Conservation (phyloP, 2,888 invertebrate species). For the Meta bourneti region DNA sequence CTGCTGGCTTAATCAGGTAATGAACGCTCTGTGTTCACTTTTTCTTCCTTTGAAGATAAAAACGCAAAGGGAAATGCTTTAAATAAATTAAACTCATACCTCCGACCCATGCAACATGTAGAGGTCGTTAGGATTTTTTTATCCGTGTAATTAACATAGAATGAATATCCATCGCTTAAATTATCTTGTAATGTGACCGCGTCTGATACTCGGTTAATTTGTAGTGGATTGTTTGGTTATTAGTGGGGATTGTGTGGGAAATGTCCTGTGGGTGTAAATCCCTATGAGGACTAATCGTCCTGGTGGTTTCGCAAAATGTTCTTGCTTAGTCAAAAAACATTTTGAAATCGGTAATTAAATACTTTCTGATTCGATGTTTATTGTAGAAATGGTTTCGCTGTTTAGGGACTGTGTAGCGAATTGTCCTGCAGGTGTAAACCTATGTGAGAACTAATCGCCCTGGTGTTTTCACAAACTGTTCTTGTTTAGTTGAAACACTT, state of each 20-base stretch:
- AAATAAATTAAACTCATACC: neutral
- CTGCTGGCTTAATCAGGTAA: constrained; percentile 83
- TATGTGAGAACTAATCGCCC: too few species aligned
- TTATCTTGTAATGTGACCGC: neutral
- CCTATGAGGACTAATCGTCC: too few species aligned
- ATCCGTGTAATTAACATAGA: neutral
- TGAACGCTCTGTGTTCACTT: neutral
- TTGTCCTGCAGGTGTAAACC: too few species aligned
- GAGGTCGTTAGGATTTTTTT: constrained; percentile 10
- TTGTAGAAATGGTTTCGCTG: too few species aligned
- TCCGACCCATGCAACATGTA: neutral
- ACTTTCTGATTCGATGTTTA: too few species aligned
- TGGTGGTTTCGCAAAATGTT: too few species aligned
- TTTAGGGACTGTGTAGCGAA: too few species aligned
- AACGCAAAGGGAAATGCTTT: neutral
- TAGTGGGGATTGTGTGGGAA: neutral
- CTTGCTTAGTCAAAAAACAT: too few species aligned
- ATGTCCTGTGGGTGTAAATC: neutral
- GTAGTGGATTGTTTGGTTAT: neutral
- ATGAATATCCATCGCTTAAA: constrained; percentile 11
- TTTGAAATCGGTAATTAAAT: too few species aligned
- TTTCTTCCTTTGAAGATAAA: neutral
- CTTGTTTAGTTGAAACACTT: too few species aligned
- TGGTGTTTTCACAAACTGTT: too few species aligned
- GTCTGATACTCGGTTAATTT: neutral